These are phyloP conservation scores for Crotalus viridis DNA, from an alignment of 2,113 vertebrate species.

Conservation along the genomic window DNA sequence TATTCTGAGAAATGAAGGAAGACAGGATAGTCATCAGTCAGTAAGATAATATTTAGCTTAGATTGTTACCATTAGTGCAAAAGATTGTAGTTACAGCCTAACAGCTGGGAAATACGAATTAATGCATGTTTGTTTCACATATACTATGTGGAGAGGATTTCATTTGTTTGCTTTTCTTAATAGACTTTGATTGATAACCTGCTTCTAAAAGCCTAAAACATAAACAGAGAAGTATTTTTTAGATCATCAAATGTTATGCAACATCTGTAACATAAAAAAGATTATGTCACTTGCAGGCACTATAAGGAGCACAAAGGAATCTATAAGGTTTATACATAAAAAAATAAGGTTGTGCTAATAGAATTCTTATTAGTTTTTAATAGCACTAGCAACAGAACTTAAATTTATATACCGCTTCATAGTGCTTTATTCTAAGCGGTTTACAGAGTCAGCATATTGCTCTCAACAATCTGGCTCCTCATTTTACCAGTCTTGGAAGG, in stretches of 20 bases:
- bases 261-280: background rate
- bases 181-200: constrained; percentile 7
- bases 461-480: background rate
- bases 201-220: background rate
- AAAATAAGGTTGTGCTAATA: background rate
- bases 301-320: background rate
- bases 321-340: background rate
- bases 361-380: background rate
- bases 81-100: background rate
- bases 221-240: background rate
- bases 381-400: background rate
- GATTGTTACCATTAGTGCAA: constrained; percentile 3
- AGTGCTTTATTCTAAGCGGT: background rate
- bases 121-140: background rate
- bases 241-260: background rate
- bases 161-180: background rate
- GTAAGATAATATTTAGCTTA: background rate
- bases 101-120: background rate
- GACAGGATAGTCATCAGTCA: background rate
- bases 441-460: background rate
- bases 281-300: background rate
- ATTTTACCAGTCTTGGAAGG: background rate
- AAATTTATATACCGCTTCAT: background rate
- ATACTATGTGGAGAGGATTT: background rate
- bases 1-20: background rate